These are phyloP conservation scores for Thelaira solivaga DNA, from an alignment of 2,888 invertebrate genomes.

Conservation along the genomic window DNA sequence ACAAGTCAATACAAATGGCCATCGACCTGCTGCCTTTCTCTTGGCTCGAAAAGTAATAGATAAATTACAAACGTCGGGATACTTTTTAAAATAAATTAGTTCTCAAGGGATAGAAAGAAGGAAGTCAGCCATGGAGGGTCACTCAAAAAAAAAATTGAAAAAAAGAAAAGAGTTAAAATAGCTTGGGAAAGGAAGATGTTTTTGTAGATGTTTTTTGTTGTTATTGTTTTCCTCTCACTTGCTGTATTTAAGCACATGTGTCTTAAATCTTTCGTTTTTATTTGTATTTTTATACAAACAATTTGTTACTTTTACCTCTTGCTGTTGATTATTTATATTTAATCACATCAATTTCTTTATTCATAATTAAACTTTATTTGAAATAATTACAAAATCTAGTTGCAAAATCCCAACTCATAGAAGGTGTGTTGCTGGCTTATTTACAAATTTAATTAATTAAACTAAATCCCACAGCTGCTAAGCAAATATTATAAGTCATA, in stretches of 20 bases:
- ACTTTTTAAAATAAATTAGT: slow-evolving; percentile 50
- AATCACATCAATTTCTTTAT: background rate
- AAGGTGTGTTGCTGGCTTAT: no score
- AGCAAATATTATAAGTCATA: no score
- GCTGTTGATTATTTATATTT: no score
- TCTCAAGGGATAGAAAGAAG: slow-evolving; percentile 48
- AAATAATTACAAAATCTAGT: no score
- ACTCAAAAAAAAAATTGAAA: no score
- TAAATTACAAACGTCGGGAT: slow-evolving; percentile 1
- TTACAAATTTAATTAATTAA: no score
- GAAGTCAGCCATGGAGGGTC: background rate
- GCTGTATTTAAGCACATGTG: background rate
- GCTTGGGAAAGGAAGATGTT: background rate
- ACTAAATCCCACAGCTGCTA: no score
- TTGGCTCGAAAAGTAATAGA: slow-evolving; percentile 19
- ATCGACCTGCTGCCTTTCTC: slow-evolving; percentile 32
- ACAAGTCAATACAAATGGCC: slow-evolving; percentile 4
- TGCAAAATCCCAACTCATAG: no score
- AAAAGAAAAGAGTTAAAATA: background rate
- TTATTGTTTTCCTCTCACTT: background rate
- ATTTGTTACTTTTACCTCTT: background rate
- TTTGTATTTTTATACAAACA: no score
- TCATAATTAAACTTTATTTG: no score
- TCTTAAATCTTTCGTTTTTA: slow-evolving; percentile 44
- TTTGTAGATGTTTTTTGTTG: background rate